phyloP scores from a whole-genome alignment of 2,797 vertebrate genomes.

The Sylvia borin region DNA sequence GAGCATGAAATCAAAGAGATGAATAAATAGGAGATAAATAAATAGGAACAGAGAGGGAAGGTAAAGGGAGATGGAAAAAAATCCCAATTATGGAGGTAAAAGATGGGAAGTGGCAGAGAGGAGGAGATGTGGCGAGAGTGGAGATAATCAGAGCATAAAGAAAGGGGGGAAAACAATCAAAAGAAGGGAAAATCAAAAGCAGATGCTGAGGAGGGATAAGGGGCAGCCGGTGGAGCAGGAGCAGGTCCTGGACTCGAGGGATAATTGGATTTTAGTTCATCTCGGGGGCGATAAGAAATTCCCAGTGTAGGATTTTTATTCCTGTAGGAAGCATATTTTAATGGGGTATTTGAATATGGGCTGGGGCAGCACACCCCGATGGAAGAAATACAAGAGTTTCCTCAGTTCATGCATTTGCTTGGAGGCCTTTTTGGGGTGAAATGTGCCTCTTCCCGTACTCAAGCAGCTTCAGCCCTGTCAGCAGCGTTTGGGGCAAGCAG shows the following conservation, averaged over 20 bases:
- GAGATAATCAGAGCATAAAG: conserved; percentile 10
- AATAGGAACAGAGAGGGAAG: background rate
- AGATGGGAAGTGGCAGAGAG: background rate
- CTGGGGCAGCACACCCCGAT: accelerated
- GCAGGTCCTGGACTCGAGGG: background rate
- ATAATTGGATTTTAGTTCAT: conserved; percentile 32
- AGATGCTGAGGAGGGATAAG: conserved; percentile 61
- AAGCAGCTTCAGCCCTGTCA: accelerated
- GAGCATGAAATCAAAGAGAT: background rate
- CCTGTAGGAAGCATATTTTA: background rate
- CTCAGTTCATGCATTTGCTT: accelerated
- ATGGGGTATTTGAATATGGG: background rate
- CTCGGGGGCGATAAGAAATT: background rate
- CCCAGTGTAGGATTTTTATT: background rate
- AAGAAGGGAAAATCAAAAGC: conserved; percentile 39
- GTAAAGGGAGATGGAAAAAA: background rate
- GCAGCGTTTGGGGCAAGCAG: background rate
- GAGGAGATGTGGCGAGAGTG: background rate
- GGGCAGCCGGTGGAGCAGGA: background rate
- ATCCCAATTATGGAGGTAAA: background rate
- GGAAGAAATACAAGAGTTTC: accelerated
- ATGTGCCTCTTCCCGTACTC: accelerated
- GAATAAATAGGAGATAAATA: background rate
- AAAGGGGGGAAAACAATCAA: background rate
- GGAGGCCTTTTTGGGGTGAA: background rate